phyloP scores from a whole-genome alignment of 2,113 vertebrate genomes.

The Rhinolophus sinicus region DNA sequence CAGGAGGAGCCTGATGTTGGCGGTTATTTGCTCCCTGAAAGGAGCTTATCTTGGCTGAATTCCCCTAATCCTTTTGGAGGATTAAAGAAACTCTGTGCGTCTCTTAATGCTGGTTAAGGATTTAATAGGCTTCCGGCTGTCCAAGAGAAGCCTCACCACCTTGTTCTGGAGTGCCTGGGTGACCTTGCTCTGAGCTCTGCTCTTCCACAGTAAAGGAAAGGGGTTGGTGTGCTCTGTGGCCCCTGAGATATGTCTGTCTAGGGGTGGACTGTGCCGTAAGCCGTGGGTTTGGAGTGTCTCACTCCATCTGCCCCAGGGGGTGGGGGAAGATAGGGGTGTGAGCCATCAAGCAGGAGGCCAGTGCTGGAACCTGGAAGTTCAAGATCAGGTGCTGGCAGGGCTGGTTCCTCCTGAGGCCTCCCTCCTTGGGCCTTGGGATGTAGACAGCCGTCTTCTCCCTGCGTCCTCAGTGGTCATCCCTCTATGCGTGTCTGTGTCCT shows the following conservation, averaged over 20 bases:
- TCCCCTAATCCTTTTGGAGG: conserved; percentile 48
- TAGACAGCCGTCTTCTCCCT: accelerated
- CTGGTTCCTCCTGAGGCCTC: not conserved
- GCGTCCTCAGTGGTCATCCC: not conserved
- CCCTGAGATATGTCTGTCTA: accelerated
- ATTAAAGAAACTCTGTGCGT: not conserved
- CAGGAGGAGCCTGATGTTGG: accelerated
- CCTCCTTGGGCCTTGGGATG: not conserved
- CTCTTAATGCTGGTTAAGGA: not conserved
- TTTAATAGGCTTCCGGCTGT: conserved; percentile 48
- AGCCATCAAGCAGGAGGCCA: not conserved
- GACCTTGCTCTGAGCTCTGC: not conserved
- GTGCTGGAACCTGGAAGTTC: not conserved
- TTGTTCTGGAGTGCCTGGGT: not conserved
- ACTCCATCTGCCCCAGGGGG: accelerated
- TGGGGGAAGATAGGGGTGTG: too few relatives aligned
- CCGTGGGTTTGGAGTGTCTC: accelerated
- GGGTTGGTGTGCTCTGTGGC: not conserved
- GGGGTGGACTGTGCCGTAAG: accelerated
- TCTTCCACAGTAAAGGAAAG: not conserved
- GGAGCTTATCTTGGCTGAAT: conserved; percentile 21
- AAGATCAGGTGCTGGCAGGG: not conserved
- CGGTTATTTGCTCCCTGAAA: not conserved
- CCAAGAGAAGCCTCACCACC: not conserved
- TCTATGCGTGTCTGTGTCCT: not conserved